Base-by-base conservation (phyloP, 1,140 invertebrate species). In the Diabrotica virgifera region DNA sequence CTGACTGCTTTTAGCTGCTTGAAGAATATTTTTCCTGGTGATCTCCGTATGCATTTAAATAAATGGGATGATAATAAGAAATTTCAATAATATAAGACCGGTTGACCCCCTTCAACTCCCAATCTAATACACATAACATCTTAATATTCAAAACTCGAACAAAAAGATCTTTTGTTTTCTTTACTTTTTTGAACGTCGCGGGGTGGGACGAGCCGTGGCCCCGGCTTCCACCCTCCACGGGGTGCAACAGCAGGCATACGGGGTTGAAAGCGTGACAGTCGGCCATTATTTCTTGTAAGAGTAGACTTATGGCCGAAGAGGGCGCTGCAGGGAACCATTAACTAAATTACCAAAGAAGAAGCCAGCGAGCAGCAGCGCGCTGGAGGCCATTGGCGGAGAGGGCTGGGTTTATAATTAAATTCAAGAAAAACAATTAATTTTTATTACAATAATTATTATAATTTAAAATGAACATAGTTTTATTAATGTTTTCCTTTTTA, bases 281-380 rank as follows among this genome's bases (percentile, higher is more conserved):
- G 73, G 73, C 77, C 77, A 78, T 78, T 78, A 77, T 70, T 78
- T 77, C 77, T 78, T 76, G 76, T 78, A 77, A 73, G 58, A 68
- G 66, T 70, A 74, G 76, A 78, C 69, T 78, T 78, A 78, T 77
- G 70, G 72, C 69, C 65, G 70, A 70, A 70, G 69, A 71, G 70
- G 67, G 73, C 72, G 73, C 77, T 71, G 72, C 76, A 65, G 76
- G 75, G 74, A 70, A 71, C 76, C 76, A 78, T 78, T 78, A 78
- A 78, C 69, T 77, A 78, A 78, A 78, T 78, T 78, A 78, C 73
- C 52, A 67, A 71, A 71, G 75, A 74, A 72, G 74, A 70, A 68
- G 74, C 67, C 65, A 64, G 65, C 24, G 1, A 69, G 11, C 40
- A 10, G 60, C 36, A 56, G 62, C 56, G 52, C n/a, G 40, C 40